Percentiles rank a stretch among this genome's conserved stretches.
Evolutionary conservation across 2,113 vertebrate genomes (phyloP).

Genomic region (Semicossyphus pulcher): DNA sequence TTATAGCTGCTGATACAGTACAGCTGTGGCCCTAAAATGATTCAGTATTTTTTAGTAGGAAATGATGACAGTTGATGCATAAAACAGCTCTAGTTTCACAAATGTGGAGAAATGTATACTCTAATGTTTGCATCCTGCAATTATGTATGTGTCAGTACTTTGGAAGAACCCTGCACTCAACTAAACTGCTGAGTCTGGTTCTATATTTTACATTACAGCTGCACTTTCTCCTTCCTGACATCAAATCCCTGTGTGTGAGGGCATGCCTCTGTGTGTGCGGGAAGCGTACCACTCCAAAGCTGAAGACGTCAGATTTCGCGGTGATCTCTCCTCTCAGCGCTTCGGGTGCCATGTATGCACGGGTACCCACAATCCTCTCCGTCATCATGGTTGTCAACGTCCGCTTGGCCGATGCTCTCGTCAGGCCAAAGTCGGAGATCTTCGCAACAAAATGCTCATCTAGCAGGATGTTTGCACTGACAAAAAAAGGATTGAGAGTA

Average conservation of each 20-base stretch:
- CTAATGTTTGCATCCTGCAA: conserved; percentile 10
- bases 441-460: conserved; percentile 89
- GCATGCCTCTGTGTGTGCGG: not conserved
- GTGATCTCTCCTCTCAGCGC: conserved; percentile 95
- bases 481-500: not conserved
- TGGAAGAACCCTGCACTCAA: conserved; percentile 7
- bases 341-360: conserved; percentile 97
- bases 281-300: conserved; percentile 92
- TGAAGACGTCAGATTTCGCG: conserved; percentile 94
- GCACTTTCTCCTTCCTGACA: conserved; percentile 30
- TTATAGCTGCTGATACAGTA: not conserved
- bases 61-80: conserved; percentile 24
- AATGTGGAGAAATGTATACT: conserved; percentile 18
- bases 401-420: conserved; percentile 88
- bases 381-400: conserved; percentile 90
- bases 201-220: conserved; percentile 24
- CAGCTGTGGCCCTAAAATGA: conserved; percentile 10
- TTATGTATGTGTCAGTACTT: conserved; percentile 38
- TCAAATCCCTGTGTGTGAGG: conserved; percentile 1
- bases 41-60: not conserved
- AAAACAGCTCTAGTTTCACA: conserved; percentile 25
- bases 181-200: conserved; percentile 33
- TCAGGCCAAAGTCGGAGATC: conserved; percentile 97
- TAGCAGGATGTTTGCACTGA: conserved; percentile 94
- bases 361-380: conserved; percentile 93